A percentile compares a stretch with the other conserved stretches of the same genome.
These are phyloP conservation scores for Melieria omissa DNA, from an alignment of 2,888 invertebrate species.

Conservation along the genomic window DNA sequence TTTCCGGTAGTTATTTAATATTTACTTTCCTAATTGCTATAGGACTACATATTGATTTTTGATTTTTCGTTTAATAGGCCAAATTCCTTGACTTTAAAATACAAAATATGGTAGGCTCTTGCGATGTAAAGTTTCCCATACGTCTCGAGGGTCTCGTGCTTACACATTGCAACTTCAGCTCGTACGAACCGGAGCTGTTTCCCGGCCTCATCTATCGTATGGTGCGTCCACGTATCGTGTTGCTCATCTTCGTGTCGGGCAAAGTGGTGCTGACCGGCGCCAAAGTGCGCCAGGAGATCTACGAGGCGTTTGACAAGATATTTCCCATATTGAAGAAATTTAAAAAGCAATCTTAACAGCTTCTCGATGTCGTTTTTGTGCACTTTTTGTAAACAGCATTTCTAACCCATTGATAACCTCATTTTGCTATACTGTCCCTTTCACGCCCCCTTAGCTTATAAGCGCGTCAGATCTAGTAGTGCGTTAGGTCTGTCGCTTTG, in stretches of 20 bases:
- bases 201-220: constrained; percentile 98
- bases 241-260: constrained; percentile 98
- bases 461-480: too few species aligned
- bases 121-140: constrained; percentile 82
- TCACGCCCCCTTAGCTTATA: too few species aligned
- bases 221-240: constrained; percentile 96
- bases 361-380: too few species aligned
- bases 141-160: constrained; percentile 79
- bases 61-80: constrained; percentile 70
- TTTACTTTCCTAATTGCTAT: neutral
- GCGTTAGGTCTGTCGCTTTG: too few species aligned
- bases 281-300: constrained; percentile 89
- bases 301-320: constrained; percentile 96
- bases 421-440: too few species aligned
- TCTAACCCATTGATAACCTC: too few species aligned
- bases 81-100: constrained; percentile 86
- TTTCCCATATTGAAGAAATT: constrained; percentile 97
- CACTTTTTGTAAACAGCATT: too few species aligned
- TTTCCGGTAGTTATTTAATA: constrained; percentile 71
- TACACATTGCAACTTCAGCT: constrained; percentile 81
- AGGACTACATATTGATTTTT: neutral
- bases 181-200: constrained; percentile 98
- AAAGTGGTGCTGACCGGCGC: constrained; percentile 99
- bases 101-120: constrained; percentile 84
- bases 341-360: constrained; percentile 77